Conservation (phyloP, 2,113 vertebrate species). For the Corvus hawaiiensis region DNA sequence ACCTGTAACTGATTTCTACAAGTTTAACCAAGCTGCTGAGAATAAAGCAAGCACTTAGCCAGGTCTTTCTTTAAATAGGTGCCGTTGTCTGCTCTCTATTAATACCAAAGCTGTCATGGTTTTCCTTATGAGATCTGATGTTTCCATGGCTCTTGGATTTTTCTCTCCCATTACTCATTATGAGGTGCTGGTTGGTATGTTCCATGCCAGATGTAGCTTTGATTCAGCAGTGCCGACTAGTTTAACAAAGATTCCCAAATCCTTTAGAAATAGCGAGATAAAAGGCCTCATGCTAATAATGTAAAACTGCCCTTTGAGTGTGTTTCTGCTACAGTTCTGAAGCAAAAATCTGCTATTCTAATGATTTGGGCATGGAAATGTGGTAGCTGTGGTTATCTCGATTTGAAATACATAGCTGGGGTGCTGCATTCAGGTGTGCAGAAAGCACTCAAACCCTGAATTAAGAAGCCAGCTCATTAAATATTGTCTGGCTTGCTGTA, state of each 20-base stretch:
- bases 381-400: not conserved
- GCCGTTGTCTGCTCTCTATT: not conserved
- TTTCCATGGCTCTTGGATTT: conserved; percentile 23
- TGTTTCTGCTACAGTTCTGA: not conserved
- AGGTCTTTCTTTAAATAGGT: not conserved
- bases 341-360: not conserved
- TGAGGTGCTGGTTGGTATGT: not conserved
- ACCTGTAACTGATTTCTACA: not conserved
- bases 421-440: not conserved
- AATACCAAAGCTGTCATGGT: conserved; percentile 4
- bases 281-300: conserved; percentile 30
- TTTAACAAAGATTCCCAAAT: conserved; percentile 10
- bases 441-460: not conserved
- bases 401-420: not conserved
- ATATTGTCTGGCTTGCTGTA: not conserved
- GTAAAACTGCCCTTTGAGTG: conserved; percentile 14
- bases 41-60: not conserved
- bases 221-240: not conserved
- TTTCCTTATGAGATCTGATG: conserved; percentile 12
- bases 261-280: conserved; percentile 34
- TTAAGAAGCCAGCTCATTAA: not conserved
- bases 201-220: conserved; percentile 38
- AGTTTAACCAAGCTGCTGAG: not conserved
- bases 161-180: conserved; percentile 5
- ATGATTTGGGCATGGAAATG: not conserved